Percentiles rank a stretch among this genome's conserved stretches.
Evolutionary conservation across 2,888 invertebrate species (phyloP).

Genomic region (Coenonympha arcania): DNA sequence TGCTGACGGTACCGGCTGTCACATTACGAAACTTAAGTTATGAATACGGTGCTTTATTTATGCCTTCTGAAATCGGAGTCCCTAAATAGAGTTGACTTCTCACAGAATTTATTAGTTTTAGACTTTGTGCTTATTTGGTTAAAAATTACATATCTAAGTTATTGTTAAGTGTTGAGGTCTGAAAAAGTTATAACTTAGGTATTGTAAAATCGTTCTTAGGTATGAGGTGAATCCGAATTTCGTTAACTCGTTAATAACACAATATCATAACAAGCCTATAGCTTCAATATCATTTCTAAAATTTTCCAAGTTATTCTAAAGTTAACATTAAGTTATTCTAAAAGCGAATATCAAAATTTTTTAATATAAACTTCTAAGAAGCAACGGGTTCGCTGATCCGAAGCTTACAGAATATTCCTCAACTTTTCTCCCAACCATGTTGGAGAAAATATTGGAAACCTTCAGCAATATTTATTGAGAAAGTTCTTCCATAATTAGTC

Average conservation of each 20-base stretch:
- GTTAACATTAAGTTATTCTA: conserved; percentile 2
- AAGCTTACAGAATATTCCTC: conserved; percentile 22
- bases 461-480: conserved; percentile 10
- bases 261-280: no score
- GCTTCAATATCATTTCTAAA: no score
- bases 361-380: conserved; percentile 36
- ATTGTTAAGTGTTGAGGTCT: no score
- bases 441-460: conserved; percentile 19
- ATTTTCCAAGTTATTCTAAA: no score
- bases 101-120: no score
- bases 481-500: conserved; percentile 22
- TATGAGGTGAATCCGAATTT: no score
- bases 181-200: no score
- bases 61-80: neutral
- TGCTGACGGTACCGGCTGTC: conserved; percentile 21
- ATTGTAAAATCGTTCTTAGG: no score
- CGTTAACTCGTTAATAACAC: no score
- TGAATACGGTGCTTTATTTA: conserved; percentile 6
- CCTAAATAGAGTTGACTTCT: no score
- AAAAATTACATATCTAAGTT: no score
- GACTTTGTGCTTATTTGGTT: no score
- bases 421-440: conserved; percentile 19
- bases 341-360: conserved; percentile 32
- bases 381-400: conserved; percentile 27
- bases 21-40: conserved; percentile 20